Evolutionary conservation across 2,797 vertebrate species (phyloP).

Genomic region (Arctocebus calabarensis): DNA sequence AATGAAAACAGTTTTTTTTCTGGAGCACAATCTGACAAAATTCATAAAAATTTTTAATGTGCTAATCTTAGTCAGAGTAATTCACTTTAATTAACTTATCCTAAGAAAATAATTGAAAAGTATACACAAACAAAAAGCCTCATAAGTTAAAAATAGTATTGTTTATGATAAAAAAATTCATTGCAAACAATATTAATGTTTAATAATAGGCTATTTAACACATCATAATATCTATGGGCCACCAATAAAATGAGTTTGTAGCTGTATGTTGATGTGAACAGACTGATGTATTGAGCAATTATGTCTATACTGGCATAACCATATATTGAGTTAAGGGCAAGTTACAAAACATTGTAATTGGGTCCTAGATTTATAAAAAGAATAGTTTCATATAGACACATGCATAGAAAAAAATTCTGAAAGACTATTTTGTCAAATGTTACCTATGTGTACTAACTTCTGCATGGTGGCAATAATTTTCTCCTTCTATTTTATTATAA

Average conservation of each 20-base stretch:
- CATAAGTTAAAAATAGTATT: background rate
- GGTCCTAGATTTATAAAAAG: background rate
- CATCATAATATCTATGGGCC: background rate
- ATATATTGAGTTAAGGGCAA: background rate
- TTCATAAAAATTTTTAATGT: background rate
- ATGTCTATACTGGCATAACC: background rate
- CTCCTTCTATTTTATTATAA: background rate
- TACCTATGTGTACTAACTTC: slow-evolving; percentile 14
- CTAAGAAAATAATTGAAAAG: background rate
- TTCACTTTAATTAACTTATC: background rate
- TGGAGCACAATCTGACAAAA: background rate
- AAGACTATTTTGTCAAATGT: background rate
- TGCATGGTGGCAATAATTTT: background rate
- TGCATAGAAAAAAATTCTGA: slow-evolving; percentile 16
- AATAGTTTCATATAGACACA: background rate
- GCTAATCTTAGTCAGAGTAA: background rate
- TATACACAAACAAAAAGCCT: background rate
- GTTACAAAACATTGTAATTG: background rate
- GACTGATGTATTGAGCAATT: background rate
- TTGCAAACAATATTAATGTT: background rate
- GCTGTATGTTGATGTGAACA: background rate
- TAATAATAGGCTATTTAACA: background rate
- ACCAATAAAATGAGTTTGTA: background rate
- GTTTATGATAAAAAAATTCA: slow-evolving; percentile 24
- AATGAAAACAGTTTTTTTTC: slow-evolving; percentile 8